Evolutionary conservation across 2,888 invertebrate species (phyloP), one percentile per base, ranked within the genome.

Genomic region (Merodon equestris): DNA sequence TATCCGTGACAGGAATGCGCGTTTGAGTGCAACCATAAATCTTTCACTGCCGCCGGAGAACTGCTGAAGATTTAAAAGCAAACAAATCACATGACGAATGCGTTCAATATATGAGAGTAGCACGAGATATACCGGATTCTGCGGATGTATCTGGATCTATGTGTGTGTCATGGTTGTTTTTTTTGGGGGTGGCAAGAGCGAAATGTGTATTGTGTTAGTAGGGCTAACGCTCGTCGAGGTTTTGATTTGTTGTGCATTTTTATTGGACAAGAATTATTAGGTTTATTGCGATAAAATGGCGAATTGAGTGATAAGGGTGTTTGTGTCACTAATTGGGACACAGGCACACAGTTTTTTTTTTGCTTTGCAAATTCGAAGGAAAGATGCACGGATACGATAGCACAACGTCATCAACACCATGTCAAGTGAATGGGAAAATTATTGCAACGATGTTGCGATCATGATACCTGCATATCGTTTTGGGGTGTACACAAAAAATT

Each of bases 201-300:
- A 27, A 27, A 27, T 27, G 27, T n/a, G n/a, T 27, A 27, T 10
- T 40, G 40, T 40, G 40, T 40, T 40, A 10, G 40, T 40, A 40
- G n/a, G 40, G 40, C 40, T 10, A 40, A 10, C 40, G 12, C 5
- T n/a, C 5, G n/a, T 27, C 57, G 47, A 71, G 76, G 76, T 76
- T 76, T 76, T 81, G 76, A 76, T 81, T 81, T 81, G 76, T 81
- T 81, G 81, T 81, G 76, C 67, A 81, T 76, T 76, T 76, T 76
- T 81, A 81, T 81, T 81, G 81, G 76, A 81, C 76, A 81, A 67
- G 68, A 81, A 81, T 81, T 81, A 81, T 81, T 81, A 81, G 76
- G 81, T 76, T 76, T 76, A 81, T 75, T 81, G 79, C 79, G 79
- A 79, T 79, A 79, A 79, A 79, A 79, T 79, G 79, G 79, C 79